These are phyloP conservation scores for Chaetodon trifascialis DNA, from an alignment of 2,113 vertebrate species.

Conservation along the genomic window DNA sequence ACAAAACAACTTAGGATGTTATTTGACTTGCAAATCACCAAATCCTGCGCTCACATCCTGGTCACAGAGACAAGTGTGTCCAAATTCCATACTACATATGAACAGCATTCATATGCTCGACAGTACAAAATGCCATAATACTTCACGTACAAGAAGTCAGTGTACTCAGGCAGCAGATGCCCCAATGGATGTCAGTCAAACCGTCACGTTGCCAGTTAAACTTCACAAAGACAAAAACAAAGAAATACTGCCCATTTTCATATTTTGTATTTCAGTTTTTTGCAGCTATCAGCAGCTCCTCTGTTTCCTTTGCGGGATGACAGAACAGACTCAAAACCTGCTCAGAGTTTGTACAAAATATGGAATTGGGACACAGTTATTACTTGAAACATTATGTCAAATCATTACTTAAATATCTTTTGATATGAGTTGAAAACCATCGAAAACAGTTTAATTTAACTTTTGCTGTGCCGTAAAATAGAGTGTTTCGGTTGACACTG, in stretches of 20 bases:
- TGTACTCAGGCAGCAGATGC: no score
- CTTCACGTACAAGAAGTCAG: not conserved
- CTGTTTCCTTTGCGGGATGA: no score
- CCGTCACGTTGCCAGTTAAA: not conserved
- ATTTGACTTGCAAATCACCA: not conserved
- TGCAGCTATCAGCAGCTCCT: not conserved
- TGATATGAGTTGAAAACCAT: conserved; percentile 22
- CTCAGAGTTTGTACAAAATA: not conserved
- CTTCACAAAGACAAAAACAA: not conserved
- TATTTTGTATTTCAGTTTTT: not conserved
- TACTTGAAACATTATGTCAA: conserved; percentile 1
- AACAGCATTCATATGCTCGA: not conserved
- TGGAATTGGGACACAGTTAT: not conserved
- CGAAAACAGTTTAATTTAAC: conserved; percentile 37
- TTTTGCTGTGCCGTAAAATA: conserved; percentile 11
- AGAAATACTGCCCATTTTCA: not conserved
- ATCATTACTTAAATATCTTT: conserved; percentile 24
- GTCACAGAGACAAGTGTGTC: not conserved
- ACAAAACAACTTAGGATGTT: not conserved
- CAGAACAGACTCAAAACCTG: not conserved
- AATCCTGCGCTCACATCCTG: not conserved
- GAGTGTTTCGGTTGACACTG: conserved; percentile 15
- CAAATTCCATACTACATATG: not conserved
- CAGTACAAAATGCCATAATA: not conserved
- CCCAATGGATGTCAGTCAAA: not conserved